Percentiles rank a stretch among this genome's conserved stretches.
These are phyloP conservation scores for Bombus superbus DNA, from an alignment of 1,140 invertebrate species.

Conservation along the genomic window DNA sequence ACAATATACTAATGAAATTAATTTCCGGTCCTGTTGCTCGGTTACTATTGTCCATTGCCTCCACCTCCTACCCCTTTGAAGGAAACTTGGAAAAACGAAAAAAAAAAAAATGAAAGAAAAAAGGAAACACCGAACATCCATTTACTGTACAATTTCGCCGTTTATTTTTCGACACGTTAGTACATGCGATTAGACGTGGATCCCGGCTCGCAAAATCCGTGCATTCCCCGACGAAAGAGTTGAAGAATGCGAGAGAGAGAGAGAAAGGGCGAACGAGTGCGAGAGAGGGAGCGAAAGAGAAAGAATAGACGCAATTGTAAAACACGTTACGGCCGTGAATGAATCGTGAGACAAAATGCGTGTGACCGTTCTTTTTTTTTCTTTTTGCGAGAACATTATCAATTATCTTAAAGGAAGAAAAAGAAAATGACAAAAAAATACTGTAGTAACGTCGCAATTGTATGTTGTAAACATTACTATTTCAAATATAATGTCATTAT, in stretches of 20 bases:
- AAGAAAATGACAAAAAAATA: conserved; percentile 49
- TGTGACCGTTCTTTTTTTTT: conserved; percentile 37
- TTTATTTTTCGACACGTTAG: conserved; percentile 65
- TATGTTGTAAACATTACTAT: conserved; percentile 76
- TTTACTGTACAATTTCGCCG: conserved; percentile 59
- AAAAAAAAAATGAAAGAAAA: neutral
- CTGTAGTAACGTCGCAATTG: conserved; percentile 72
- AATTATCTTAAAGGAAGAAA: conserved; percentile 62
- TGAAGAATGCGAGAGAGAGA: conserved; percentile 27
- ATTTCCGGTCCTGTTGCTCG: conserved; percentile 59
- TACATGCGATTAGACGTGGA: conserved; percentile 56
- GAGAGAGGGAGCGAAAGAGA: conserved; percentile 13
- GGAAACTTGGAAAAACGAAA: neutral
- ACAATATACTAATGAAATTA: conserved; percentile 64
- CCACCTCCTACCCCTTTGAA: neutral
- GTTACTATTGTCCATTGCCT: conserved; percentile 33
- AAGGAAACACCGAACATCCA: conserved; percentile 7
- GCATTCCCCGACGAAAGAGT: conserved; percentile 17
- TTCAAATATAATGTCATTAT: conserved; percentile 75
- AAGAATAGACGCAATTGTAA: conserved; percentile 23
- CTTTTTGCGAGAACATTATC: conserved; percentile 61
- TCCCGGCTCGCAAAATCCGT: conserved; percentile 43
- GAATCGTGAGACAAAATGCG: conserved; percentile 41
- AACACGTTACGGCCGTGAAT: conserved; percentile 31
- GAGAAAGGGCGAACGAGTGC: conserved; percentile 21